Conservation (phyloP, 2,888 invertebrate genomes). For the Andrena haemorrhoa region DNA sequence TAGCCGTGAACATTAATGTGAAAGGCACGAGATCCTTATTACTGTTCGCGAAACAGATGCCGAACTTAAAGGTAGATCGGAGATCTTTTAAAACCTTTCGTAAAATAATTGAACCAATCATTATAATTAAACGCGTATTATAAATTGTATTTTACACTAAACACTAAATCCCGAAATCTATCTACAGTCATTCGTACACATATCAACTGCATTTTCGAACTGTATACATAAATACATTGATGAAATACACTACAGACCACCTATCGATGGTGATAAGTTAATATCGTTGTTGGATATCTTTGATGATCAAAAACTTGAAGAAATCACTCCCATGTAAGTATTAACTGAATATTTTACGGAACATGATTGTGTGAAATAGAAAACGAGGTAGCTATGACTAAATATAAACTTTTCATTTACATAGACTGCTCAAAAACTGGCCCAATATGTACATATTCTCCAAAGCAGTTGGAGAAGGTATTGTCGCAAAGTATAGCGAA, state of each 20-base stretch:
- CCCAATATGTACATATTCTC: constrained; percentile 92
- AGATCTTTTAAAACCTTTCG: background rate
- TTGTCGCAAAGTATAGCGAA: constrained; percentile 86
- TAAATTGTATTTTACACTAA: background rate
- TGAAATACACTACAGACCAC: constrained; percentile 79
- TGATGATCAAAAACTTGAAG: constrained; percentile 75
- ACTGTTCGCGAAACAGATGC: constrained; percentile 88
- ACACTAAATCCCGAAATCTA: background rate
- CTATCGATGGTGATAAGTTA: constrained; percentile 77
- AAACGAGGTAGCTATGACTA: background rate
- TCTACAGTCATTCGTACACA: constrained; percentile 79
- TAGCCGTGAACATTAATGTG: constrained; percentile 90
- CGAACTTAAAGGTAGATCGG: constrained; percentile 87
- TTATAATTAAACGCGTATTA: background rate
- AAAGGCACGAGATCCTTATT: constrained; percentile 89
- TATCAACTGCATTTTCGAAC: constrained; percentile 83
- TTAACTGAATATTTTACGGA: background rate
- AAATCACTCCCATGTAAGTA: constrained; percentile 77
- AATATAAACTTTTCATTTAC: background rate
- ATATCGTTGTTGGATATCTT: constrained; percentile 77
- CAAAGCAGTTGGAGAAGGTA: constrained; percentile 90
- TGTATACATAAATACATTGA: constrained; percentile 78
- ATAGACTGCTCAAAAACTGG: constrained; percentile 85
- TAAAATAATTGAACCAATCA: background rate
- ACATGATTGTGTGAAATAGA: background rate